Base-by-base conservation (phyloP, 2,797 vertebrate genomes). In the Cossypha heuglini region DNA sequence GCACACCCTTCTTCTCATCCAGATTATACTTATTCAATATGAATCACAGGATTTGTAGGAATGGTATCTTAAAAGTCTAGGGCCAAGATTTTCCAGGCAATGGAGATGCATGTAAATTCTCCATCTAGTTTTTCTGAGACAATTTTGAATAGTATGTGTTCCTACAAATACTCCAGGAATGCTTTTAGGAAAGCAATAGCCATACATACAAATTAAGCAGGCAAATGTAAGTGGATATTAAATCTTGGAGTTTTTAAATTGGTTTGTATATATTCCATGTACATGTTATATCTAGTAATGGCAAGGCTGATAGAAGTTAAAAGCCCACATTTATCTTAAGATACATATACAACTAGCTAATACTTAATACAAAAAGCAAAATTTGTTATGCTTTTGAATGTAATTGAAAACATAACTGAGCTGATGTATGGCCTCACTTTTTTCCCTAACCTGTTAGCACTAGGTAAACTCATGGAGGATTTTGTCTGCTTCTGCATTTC, bases 151-250 rank as follows among this genome's bases (percentile, higher is more conserved):
- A 42, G 40, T 40, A 28, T 16, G 33, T 48, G 13, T 18, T 71
- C 52, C 64, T 80, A 71, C 63, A 87, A 91, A 89, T 59, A 42
- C 16, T 63, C 51, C 57, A 52, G 16, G 29, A 88, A 80, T 54
- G 61, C 94, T 95, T 87, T 96, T 88, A 94, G 85, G 82, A 91
- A 92, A 89, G 75, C 68, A 85, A 93, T 46, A 94, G 38, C 9
- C 61, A 40, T 88, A 64, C 25, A 42, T 86, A 91, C 57, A 74
- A 74, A 93, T 93, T 35, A 89, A 55, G 52, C n/a, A 57, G 20
- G 29, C 42, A 79, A 85, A 42, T 46, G 19, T 71, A 94, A 96
- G 67, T 82, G 78, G 78, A 57, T 76, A 71, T 51, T 94, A 82
- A 94, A 87, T 93, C 85, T 72, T 72, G 46, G 49, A 26, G 37